phyloP scores from a whole-genome alignment of 2,797 vertebrate genomes.

The Acipenser ruthenus region DNA sequence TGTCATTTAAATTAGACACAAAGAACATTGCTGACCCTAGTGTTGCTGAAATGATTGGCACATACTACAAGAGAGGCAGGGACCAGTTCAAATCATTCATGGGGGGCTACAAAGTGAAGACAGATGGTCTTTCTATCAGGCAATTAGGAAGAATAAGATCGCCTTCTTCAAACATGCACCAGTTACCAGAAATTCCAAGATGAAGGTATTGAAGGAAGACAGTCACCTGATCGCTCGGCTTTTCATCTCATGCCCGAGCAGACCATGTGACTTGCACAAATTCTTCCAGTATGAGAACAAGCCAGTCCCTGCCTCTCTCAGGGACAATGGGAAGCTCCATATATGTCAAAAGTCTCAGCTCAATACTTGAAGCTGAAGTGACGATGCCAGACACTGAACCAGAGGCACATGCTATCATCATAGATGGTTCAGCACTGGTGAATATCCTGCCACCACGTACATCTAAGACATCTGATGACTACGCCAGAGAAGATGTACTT shows the following conservation, averaged over 20 bases:
- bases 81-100: too few species aligned
- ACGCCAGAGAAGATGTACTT: not conserved
- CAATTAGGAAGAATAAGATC: constrained; percentile 12
- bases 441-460: constrained; percentile 4
- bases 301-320: constrained; percentile 1
- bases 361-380: constrained; percentile 6
- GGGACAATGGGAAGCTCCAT: constrained; percentile 9
- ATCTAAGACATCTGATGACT: not conserved
- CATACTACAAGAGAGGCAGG: too few species aligned
- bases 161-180: not conserved
- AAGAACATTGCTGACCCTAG: too few species aligned
- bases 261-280: constrained; percentile 7
- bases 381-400: constrained; percentile 2
- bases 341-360: constrained; percentile 9
- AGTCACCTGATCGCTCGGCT: not conserved
- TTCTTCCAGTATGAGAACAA: constrained; percentile 11
- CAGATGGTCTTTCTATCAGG: constrained; percentile 2
- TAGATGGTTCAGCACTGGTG: constrained; percentile 10
- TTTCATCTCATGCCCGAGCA: constrained; percentile 12
- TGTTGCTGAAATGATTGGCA: too few species aligned
- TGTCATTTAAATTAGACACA: too few species aligned
- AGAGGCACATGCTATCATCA: constrained; percentile 4
- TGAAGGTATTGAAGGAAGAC: constrained; percentile 6
- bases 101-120: too few species aligned
- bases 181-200: not conserved